Percentiles rank a stretch among this genome's conserved stretches.
Evolutionary conservation across 2,797 vertebrate genomes (phyloP).

Genomic region (Argya squamiceps): DNA sequence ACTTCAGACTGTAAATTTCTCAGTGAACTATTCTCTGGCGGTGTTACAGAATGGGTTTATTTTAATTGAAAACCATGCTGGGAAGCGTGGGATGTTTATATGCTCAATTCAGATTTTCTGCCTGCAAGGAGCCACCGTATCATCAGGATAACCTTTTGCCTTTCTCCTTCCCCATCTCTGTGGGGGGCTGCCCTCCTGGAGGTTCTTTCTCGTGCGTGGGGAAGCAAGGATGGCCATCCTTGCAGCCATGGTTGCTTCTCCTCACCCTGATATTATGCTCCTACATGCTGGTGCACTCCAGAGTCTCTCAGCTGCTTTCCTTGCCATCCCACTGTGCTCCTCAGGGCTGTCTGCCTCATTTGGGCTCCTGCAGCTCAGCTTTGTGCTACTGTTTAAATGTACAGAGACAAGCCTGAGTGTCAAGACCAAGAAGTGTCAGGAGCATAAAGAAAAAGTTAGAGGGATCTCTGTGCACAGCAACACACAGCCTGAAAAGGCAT

Average conservation of each 20-base stretch:
- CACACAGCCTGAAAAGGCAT: neutral
- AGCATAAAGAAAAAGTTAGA: neutral
- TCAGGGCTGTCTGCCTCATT: neutral
- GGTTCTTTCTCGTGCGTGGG: neutral
- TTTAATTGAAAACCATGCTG: constrained; percentile 40
- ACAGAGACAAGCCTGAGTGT: neutral
- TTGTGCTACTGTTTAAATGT: neutral
- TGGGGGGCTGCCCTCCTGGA: neutral
- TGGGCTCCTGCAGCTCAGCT: fast-evolving
- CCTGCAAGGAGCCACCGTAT: neutral
- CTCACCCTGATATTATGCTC: fast-evolving
- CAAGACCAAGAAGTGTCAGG: neutral
- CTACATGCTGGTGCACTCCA: fast-evolving
- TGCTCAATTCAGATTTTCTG: constrained; percentile 19
- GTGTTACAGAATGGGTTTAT: neutral
- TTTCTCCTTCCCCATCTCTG: neutral
- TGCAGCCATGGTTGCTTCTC: neutral
- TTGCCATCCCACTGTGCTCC: neutral
- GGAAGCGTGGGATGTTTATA: constrained; percentile 32
- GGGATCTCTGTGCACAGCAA: neutral
- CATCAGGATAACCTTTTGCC: constrained; percentile 6
- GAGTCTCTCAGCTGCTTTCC: neutral
- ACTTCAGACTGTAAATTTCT: constrained; percentile 14
- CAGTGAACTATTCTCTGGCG: constrained; percentile 2
- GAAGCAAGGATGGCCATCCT: neutral